Evolutionary conservation across 2,888 invertebrate genomes (phyloP).

Genomic region (Aleiodes leptofemur): DNA sequence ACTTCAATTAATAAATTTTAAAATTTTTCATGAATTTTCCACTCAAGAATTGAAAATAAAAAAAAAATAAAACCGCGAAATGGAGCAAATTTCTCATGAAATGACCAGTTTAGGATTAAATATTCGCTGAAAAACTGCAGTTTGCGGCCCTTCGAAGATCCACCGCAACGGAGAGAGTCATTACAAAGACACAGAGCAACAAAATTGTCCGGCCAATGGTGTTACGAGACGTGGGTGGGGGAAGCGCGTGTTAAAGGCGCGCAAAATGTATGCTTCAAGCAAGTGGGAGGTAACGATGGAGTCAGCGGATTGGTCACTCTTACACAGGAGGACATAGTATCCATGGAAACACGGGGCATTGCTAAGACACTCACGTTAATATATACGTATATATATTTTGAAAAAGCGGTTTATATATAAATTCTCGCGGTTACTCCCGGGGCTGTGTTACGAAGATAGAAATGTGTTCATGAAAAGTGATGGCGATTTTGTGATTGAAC

Average conservation of each 20-base stretch:
- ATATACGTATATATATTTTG: constrained; percentile 8
- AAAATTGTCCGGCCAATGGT: constrained; percentile 33
- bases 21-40: no score
- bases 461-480: constrained; percentile 1
- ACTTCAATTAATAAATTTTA: no score
- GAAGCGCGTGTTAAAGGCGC: constrained; percentile 39
- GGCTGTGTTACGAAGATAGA: constrained; percentile 26
- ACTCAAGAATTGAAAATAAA: no score
- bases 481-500: constrained; percentile 8
- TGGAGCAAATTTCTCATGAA: no score
- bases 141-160: no score
- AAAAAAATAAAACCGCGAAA: no score
- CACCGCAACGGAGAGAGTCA: constrained; percentile 8
- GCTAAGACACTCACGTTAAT: constrained; percentile 38
- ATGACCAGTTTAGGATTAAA: no score
- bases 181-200: constrained; percentile 6
- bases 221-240: constrained; percentile 50
- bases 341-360: constrained; percentile 64
- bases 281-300: constrained; percentile 65
- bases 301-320: constrained; percentile 66
- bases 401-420: constrained; percentile 52
- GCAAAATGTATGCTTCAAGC: constrained; percentile 48
- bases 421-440: constrained; percentile 32
- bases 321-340: constrained; percentile 65
- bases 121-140: no score